Base-by-base conservation (phyloP, 2,888 invertebrate species). In the Serrognathus titanus region DNA sequence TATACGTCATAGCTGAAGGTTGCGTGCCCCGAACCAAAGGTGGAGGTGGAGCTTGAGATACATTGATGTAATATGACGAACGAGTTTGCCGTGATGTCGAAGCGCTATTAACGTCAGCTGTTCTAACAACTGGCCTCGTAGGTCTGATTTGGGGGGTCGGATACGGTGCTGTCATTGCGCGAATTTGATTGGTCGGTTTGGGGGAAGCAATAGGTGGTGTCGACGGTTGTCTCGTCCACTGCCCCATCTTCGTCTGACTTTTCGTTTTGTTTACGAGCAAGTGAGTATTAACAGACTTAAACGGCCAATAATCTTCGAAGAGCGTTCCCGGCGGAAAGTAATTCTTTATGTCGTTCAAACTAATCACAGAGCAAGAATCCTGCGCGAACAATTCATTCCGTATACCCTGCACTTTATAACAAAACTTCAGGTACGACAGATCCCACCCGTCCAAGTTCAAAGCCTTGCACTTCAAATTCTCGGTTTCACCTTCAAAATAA, bases 271-370 rank as follows among this genome's bases (percentile, higher is more conserved):
- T 85, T 66, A 91, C 85, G 46, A 92, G 78, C 13, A 92, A 81
- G 74, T 91, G 90, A 45, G 89, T 87, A 70, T 92, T 92, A 62
- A 91, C 87, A 56, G 91, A 90, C 78, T 93, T 92, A 73, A 88
- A 89, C 0, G 94, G 94, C 94, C 94, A 94, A 76, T 94, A 94
- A 69, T 94, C 93, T 74, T 94, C 94, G 72, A 94, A 94, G 66
- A 89, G 86, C 0, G 94, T 94, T 20, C 92, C 92, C 7, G 90
- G 90, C 0, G 93, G 93, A 69, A 94, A 94, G 73, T 94, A 94
- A 75, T 90, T 90, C 74, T 91, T 92, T 67, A 94, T 92, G 78
- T 94, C 94, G 40, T 89, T 87, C 66, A 94, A 82, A 80, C 92
- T 93, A 58, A 94, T 94, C 69, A 94, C 94, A 53, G 90, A 89